Conservation (phyloP, 2,113 vertebrate species). For the Chlorocebus sabaeus region DNA sequence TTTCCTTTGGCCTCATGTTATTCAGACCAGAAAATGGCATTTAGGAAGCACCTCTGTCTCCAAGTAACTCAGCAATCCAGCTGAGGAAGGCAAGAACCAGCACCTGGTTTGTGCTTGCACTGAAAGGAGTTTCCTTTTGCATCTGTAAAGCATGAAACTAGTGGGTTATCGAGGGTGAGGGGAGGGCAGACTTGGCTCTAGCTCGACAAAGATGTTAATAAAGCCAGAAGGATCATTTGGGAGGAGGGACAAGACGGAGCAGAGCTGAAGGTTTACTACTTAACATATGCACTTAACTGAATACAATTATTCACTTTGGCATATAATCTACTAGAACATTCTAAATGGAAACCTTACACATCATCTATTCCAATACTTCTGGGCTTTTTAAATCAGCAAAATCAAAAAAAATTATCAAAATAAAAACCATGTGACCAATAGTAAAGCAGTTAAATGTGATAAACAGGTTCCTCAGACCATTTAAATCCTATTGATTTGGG, state of each 20-base stretch:
- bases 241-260: neutral
- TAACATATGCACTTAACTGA: neutral
- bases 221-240: neutral
- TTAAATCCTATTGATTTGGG: neutral
- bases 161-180: neutral
- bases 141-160: conserved; percentile 4
- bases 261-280: neutral
- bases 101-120: neutral
- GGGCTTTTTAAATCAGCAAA: conserved; percentile 21
- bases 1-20: neutral
- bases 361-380: neutral
- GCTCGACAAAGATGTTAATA: neutral
- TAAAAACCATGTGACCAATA: conserved; percentile 43
- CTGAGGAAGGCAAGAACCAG: neutral
- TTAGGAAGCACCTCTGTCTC: neutral
- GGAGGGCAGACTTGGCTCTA: conserved; percentile 31
- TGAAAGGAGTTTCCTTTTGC: neutral
- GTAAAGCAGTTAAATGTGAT: conserved; percentile 31
- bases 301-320: conserved; percentile 26
- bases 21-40: neutral
- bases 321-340: conserved; percentile 4
- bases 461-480: neutral
- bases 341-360: conserved; percentile 36
- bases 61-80: neutral
- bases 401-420: conserved; percentile 41